Percentiles rank a stretch among this genome's conserved stretches.
phyloP scores from a whole-genome alignment of 2,888 invertebrate species.

The Epistrophella euchroma region DNA sequence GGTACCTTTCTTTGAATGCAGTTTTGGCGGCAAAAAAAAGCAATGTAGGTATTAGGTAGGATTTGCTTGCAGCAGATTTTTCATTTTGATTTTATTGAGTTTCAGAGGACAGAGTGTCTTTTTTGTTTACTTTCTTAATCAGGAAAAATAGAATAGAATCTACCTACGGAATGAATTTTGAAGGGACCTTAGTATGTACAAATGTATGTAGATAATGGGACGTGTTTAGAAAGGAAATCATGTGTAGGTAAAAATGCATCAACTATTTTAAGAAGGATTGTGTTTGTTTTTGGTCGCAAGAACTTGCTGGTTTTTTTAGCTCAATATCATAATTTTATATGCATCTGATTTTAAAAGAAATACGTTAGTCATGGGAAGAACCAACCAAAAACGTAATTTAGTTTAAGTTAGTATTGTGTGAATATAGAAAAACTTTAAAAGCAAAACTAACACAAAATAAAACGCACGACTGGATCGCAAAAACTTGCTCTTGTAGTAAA shows the following conservation, averaged over 20 bases:
- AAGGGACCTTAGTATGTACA: too few relatives aligned
- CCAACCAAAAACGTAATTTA: too few relatives aligned
- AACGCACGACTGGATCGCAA: too few relatives aligned
- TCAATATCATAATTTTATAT: too few relatives aligned
- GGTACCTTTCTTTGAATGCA: background rate
- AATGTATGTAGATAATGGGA: background rate
- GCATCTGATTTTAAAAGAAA: too few relatives aligned
- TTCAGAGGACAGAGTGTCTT: background rate
- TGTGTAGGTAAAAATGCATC: background rate
- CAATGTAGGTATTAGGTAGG: background rate
- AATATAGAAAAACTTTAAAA: too few relatives aligned
- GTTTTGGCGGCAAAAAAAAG: constrained; percentile 2
- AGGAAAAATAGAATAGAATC: background rate
- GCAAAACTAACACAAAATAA: too few relatives aligned
- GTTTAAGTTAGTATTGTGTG: too few relatives aligned
- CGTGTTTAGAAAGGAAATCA: background rate
- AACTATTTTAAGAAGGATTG: background rate
- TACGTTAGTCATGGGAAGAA: too few relatives aligned
- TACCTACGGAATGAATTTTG: background rate
- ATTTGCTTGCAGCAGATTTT: background rate
- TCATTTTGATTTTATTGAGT: background rate
- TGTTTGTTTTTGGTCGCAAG: too few relatives aligned
- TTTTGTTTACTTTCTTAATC: background rate
- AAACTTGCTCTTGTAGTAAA: too few relatives aligned
- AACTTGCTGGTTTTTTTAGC: too few relatives aligned